These are phyloP conservation scores for Andinoacara biseriatus DNA, from an alignment of 2,113 vertebrate genomes.

Conservation along the genomic window DNA sequence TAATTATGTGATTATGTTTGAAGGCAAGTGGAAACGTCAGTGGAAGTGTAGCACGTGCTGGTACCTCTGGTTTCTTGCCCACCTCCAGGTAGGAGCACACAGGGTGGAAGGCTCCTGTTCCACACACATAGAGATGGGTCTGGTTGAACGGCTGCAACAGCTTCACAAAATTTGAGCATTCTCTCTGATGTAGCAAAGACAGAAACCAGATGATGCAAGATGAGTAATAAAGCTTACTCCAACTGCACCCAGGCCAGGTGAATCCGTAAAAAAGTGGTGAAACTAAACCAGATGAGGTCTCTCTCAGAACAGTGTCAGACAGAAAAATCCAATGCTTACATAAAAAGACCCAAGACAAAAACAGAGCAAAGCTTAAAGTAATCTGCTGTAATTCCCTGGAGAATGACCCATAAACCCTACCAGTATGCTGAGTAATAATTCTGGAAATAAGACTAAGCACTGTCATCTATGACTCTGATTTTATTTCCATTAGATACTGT, in stretches of 20 bases:
- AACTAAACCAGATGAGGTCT: background rate
- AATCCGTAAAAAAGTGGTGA: background rate
- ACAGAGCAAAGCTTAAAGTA: conserved; percentile 16
- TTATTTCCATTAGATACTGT: background rate
- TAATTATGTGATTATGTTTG: background rate
- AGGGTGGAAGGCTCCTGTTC: conserved; percentile 97
- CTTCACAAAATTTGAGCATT: conserved; percentile 97
- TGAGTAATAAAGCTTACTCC: background rate
- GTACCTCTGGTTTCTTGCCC: conserved; percentile 94
- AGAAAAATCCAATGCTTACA: conserved; percentile 15
- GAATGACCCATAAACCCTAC: background rate
- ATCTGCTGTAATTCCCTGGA: conserved; percentile 19
- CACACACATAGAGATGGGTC: conserved; percentile 93
- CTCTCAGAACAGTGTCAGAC: background rate
- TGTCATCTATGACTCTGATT: conserved; percentile 6
- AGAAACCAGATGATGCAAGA: background rate
- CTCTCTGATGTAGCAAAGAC: conserved; percentile 82
- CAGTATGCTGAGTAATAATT: conserved; percentile 22
- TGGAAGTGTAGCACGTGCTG: background rate
- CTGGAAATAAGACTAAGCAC: conserved; percentile 15
- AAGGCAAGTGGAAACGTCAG: background rate
- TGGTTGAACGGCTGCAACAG: conserved; percentile 94
- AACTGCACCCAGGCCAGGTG: conserved; percentile 2
- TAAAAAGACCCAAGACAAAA: background rate
- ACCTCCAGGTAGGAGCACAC: conserved; percentile 93